Evolutionary conservation across 2,797 vertebrate genomes (phyloP).

Genomic region (Characodon lateralis): DNA sequence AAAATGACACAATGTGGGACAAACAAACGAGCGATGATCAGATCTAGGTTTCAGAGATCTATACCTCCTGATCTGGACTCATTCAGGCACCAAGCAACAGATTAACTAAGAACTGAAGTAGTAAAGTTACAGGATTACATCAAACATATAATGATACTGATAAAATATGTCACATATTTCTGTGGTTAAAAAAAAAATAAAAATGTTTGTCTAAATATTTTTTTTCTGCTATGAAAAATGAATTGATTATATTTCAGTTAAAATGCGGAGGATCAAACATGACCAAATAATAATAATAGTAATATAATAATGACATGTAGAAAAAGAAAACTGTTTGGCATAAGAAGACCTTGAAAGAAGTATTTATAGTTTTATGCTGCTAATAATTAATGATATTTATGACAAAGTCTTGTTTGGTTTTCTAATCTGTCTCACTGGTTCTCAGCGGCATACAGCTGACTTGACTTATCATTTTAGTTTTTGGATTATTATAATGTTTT

Average conservation of each 20-base stretch:
- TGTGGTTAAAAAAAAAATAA: neutral
- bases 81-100: neutral
- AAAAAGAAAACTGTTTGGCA: neutral
- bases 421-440: neutral
- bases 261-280: neutral
- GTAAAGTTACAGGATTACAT: conserved; percentile 11
- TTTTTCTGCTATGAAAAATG: neutral
- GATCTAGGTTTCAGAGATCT: neutral
- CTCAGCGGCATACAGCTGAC: neutral
- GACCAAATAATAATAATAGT: neutral
- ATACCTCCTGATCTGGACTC: neutral
- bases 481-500: neutral
- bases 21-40: too few relatives aligned
- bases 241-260: neutral
- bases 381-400: neutral
- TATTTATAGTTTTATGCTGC: neutral
- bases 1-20: neutral
- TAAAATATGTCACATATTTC: neutral
- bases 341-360: neutral
- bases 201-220: neutral
- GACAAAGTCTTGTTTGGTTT: neutral
- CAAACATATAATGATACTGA: neutral
- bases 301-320: neutral
- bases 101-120: neutral
- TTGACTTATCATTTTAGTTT: neutral